Percentiles rank a stretch among this genome's conserved stretches.
phyloP scores from a whole-genome alignment of 2,113 vertebrate species.

The Limanda limanda region DNA sequence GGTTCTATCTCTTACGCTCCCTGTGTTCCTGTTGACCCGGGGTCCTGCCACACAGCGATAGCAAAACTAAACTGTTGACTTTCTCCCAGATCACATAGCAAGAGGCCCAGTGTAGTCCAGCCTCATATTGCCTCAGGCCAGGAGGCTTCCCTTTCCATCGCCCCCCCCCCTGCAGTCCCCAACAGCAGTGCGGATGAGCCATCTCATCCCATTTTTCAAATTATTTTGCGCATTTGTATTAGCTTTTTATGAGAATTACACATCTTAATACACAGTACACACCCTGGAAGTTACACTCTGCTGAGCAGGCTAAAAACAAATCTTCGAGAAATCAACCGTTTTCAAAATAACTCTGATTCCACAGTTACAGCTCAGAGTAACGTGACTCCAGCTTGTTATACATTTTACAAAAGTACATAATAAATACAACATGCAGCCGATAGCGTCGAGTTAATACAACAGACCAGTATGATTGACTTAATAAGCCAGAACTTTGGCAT shows the following conservation, averaged over 20 bases:
- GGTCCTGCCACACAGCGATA: slow-evolving; percentile 75
- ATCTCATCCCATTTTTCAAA: neutral
- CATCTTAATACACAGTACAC: neutral
- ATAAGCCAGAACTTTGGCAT: too few relatives aligned
- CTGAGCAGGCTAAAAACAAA: neutral
- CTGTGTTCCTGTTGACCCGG: slow-evolving; percentile 73
- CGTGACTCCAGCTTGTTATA: neutral
- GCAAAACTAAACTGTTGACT: slow-evolving; percentile 80
- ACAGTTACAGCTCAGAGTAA: neutral
- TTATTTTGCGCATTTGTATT: neutral
- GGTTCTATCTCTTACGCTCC: slow-evolving; percentile 62
- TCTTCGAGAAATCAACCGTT: neutral
- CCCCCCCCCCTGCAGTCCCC: neutral
- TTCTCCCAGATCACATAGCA: slow-evolving; percentile 76
- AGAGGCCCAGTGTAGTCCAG: slow-evolving; percentile 66
- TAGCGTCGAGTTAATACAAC: too few relatives aligned
- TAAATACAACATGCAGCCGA: too few relatives aligned
- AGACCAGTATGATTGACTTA: too few relatives aligned
- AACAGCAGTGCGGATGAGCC: neutral
- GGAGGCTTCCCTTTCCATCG: slow-evolving; percentile 49
- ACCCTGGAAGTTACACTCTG: neutral
- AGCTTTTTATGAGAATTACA: neutral
- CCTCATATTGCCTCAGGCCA: slow-evolving; percentile 66
- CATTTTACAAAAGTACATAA: too few relatives aligned
- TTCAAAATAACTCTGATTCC: too few relatives aligned